Evolutionary conservation across 2,888 invertebrate species (phyloP).

Genomic region (Hoplodrina ambigua): DNA sequence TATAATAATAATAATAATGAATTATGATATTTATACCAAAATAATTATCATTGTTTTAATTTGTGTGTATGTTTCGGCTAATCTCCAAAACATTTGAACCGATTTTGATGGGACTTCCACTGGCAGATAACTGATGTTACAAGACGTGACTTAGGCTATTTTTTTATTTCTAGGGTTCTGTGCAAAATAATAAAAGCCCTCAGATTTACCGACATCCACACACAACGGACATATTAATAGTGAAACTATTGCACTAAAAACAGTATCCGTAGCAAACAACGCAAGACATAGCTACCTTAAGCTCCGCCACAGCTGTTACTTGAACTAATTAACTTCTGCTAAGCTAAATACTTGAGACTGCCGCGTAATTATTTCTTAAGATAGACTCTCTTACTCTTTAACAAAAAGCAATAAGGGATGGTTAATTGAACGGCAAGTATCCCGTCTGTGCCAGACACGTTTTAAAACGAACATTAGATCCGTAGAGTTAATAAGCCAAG

Average conservation of each 20-base stretch:
- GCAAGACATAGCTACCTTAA: conserved; percentile 42
- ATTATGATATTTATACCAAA: too few species aligned
- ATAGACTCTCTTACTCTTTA: conserved; percentile 63
- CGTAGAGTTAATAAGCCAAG: conserved; percentile 48
- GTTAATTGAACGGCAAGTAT: conserved; percentile 64
- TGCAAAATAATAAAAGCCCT: too few species aligned
- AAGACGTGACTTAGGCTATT: too few species aligned
- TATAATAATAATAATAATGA: too few species aligned
- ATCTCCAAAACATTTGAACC: too few species aligned
- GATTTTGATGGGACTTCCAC: too few species aligned
- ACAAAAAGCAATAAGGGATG: conserved; percentile 64
- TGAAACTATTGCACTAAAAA: conserved; percentile 7
- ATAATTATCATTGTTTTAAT: too few species aligned
- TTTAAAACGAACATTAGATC: conserved; percentile 52
- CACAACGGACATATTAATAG: neutral
- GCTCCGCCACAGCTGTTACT: conserved; percentile 73
- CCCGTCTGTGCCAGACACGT: conserved; percentile 49
- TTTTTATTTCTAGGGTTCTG: too few species aligned
- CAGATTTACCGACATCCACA: too few species aligned
- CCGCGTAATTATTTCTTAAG: conserved; percentile 71
- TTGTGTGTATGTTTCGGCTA: too few species aligned
- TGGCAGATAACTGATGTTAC: too few species aligned
- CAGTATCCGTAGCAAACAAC: conserved; percentile 42
- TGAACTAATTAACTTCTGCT: conserved; percentile 82
- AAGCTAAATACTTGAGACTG: conserved; percentile 76